Evolutionary conservation across 2,888 invertebrate species (phyloP).

Genomic region (Melinopterus prodromus): DNA sequence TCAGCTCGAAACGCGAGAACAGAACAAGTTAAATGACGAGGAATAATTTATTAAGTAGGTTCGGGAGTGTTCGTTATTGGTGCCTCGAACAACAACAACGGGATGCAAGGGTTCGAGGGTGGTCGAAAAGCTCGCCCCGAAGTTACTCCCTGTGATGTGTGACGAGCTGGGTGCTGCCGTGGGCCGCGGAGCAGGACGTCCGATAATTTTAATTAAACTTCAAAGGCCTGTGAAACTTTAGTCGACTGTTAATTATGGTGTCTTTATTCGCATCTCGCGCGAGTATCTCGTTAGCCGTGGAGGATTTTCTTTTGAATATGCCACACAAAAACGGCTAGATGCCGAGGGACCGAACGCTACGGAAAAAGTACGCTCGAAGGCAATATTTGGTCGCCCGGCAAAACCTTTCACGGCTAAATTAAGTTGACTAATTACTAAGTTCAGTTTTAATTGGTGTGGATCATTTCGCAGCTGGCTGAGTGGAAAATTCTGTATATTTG

Average conservation of each 20-base stretch:
- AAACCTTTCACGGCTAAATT: neutral
- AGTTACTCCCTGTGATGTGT: slow-evolving; percentile 4
- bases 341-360: neutral
- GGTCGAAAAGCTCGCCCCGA: neutral
- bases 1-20: neutral
- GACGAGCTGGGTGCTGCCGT: neutral
- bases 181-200: neutral
- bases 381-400: neutral
- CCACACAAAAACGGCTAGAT: neutral
- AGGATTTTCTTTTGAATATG: slow-evolving; percentile 4
- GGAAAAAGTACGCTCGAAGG: neutral
- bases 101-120: neutral
- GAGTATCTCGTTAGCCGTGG: neutral
- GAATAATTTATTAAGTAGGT: neutral
- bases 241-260: neutral
- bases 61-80: neutral
- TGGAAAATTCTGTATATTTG: neutral
- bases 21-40: neutral
- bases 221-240: slow-evolving; percentile 4
- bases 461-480: neutral
- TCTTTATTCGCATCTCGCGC: slow-evolving; percentile 4
- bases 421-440: neutral
- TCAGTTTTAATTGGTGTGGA: neutral
- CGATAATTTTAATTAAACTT: slow-evolving; percentile 4
- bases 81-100: neutral